Evolutionary conservation across 2,888 invertebrate species (phyloP).

Genomic region (Bellardia pandia): DNA sequence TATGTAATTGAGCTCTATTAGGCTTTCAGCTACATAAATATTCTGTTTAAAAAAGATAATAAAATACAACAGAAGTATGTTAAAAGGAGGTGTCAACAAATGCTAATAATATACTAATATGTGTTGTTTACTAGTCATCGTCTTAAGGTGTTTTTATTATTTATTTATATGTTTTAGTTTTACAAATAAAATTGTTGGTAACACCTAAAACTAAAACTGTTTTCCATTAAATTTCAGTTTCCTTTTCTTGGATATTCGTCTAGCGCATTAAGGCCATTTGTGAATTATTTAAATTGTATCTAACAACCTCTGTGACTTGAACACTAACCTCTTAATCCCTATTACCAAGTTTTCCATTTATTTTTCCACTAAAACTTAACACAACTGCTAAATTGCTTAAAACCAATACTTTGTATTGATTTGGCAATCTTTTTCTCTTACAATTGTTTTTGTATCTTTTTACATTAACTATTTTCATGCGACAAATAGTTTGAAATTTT

Average conservation of each 20-base stretch:
- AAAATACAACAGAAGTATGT: neutral
- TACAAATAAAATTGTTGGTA: neutral
- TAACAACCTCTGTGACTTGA: neutral
- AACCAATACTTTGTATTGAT: conserved; percentile 5
- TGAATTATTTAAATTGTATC: neutral
- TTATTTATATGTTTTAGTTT: neutral
- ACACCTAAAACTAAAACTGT: neutral
- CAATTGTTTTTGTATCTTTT: conserved; percentile 23
- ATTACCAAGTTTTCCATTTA: neutral
- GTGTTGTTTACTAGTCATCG: conserved; percentile 31
- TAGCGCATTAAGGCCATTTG: neutral
- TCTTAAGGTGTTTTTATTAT: neutral
- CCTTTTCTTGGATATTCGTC: neutral
- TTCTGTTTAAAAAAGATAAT: conserved; percentile 53
- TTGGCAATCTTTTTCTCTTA: neutral
- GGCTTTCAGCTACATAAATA: conserved; percentile 65
- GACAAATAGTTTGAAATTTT: conserved; percentile 46
- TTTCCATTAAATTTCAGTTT: neutral
- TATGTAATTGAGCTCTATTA: conserved; percentile 72
- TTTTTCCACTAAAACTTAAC: conserved; percentile 1
- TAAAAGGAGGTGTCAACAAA: conserved; percentile 61
- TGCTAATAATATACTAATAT: conserved; percentile 50
- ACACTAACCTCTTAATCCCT: conserved; percentile 33
- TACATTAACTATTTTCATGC: conserved; percentile 14
- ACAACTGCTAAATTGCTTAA: neutral